These are phyloP conservation scores for Aporophyla nigra DNA, from an alignment of 2,888 invertebrate genomes.

Conservation along the genomic window DNA sequence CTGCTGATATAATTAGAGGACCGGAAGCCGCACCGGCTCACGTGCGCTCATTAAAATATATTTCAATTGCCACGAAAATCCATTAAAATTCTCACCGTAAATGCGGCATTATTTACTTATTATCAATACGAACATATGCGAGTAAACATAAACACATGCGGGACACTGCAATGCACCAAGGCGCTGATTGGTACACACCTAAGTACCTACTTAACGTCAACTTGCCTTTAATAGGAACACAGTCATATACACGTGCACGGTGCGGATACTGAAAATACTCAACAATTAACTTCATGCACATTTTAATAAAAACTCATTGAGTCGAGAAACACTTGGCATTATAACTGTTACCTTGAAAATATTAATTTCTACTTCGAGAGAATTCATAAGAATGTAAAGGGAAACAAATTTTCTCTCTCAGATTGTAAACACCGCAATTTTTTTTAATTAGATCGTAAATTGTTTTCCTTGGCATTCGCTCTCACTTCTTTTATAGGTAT, in stretches of 20 bases:
- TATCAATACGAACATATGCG: constrained; percentile 39
- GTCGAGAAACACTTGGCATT: constrained; percentile 7
- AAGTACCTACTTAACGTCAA: constrained; percentile 32
- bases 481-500: background rate
- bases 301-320: constrained; percentile 3
- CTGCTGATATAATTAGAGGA: constrained; percentile 61
- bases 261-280: background rate
- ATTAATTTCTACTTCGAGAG: constrained; percentile 14
- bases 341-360: constrained; percentile 10
- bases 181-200: constrained; percentile 40
- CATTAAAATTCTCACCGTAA: constrained; percentile 52
- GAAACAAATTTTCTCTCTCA: constrained; percentile 13
- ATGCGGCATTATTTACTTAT: constrained; percentile 54
- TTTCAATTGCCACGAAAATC: constrained; percentile 60
- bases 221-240: constrained; percentile 25
- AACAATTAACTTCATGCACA: constrained; percentile 6
- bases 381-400: constrained; percentile 23
- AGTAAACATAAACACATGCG: constrained; percentile 42
- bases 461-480: constrained; percentile 10
- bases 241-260: background rate
- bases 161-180: constrained; percentile 64
- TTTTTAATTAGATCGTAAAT: constrained; percentile 36
- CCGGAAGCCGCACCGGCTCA: constrained; percentile 51
- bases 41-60: constrained; percentile 67
- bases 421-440: constrained; percentile 33